phyloP scores from a whole-genome alignment of 1,140 invertebrate species.

The Pachypeltis micranthus region DNA sequence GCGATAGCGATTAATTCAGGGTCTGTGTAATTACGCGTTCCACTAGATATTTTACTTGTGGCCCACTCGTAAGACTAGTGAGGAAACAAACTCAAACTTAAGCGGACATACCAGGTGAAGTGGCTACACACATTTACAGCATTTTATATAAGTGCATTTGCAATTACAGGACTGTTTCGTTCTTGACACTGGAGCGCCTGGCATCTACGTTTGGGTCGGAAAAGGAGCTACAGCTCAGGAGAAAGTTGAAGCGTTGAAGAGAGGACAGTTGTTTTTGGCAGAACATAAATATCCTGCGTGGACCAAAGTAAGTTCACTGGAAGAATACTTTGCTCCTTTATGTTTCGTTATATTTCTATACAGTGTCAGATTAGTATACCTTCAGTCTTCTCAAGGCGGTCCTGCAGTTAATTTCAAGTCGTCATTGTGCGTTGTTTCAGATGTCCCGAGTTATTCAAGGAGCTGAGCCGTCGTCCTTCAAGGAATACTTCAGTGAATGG shows the following conservation, averaged over 20 bases:
- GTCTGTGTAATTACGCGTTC: no score
- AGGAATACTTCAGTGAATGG: conserved; percentile 67
- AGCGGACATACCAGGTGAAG: no score
- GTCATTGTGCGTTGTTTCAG: conserved; percentile 26
- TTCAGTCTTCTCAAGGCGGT: no score
- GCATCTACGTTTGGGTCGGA: conserved; percentile 78
- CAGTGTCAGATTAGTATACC: no score
- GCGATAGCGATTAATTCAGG: no score
- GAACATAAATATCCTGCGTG: conserved; percentile 64
- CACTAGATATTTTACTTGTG: no score
- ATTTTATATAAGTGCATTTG: conserved; percentile 16
- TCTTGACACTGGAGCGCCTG: conserved; percentile 65
- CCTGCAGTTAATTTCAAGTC: no score
- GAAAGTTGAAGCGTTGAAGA: conserved; percentile 61
- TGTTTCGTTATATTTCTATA: no score
- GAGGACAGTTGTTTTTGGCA: conserved; percentile 57
- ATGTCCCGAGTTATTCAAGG: conserved; percentile 53
- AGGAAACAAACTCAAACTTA: no score
- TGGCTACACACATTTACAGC: neutral
- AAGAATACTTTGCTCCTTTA: no score
- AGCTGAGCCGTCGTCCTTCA: conserved; percentile 62
- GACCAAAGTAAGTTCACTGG: conserved; percentile 47
- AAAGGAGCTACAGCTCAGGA: conserved; percentile 61
- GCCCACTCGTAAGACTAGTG: no score
- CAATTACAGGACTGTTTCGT: conserved; percentile 64